Percentiles rank a stretch among this genome's conserved stretches.
Conservation (phyloP, 2,113 vertebrate species). For the Bujurquina vittata region DNA sequence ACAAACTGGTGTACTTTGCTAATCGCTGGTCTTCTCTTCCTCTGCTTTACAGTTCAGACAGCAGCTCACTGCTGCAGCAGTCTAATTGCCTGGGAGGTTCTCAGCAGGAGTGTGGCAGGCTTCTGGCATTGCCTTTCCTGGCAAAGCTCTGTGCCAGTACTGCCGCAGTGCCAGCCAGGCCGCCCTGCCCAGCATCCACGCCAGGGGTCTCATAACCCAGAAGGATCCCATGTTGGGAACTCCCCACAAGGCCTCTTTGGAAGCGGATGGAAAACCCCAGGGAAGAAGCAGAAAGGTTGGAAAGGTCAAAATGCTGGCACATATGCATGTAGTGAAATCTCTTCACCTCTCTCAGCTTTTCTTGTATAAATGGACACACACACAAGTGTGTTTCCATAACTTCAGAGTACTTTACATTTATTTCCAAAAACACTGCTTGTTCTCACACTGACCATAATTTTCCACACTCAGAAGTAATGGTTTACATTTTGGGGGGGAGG, state of each 20-base stretch:
- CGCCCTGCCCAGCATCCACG: constrained; percentile 56
- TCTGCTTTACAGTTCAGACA: constrained; percentile 27
- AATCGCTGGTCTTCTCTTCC: constrained; percentile 34
- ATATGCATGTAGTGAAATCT: constrained; percentile 16
- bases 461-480: background rate
- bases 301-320: constrained; percentile 64
- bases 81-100: constrained; percentile 71
- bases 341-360: background rate
- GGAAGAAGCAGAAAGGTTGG: constrained; percentile 56
- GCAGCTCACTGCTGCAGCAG: constrained; percentile 39
- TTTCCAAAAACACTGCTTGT: background rate
- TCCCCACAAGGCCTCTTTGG: constrained; percentile 62
- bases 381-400: background rate
- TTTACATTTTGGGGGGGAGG: background rate
- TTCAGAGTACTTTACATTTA: background rate
- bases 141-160: constrained; percentile 58
- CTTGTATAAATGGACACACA: background rate
- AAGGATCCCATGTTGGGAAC: constrained; percentile 59
- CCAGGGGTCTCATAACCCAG: constrained; percentile 63
- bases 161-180: constrained; percentile 58
- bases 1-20: constrained; percentile 27
- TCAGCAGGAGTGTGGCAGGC: constrained; percentile 70
- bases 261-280: constrained; percentile 69
- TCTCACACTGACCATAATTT: background rate
- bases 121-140: constrained; percentile 65